Conservation (phyloP, 2,113 vertebrate genomes). For the Apteryx mantelli region DNA sequence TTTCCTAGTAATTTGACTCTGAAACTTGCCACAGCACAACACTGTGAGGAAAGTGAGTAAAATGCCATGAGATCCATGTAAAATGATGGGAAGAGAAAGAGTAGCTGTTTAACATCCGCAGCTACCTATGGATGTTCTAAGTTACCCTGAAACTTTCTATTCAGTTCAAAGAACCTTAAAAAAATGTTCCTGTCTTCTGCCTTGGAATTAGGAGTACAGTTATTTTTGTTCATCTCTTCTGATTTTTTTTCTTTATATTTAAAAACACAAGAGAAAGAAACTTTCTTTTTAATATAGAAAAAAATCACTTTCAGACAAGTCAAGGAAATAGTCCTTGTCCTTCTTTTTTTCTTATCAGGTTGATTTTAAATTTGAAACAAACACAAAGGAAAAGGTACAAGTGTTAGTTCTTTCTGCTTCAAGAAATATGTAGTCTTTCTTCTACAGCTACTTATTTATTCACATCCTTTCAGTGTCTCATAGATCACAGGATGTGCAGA, state of each 20-base stretch:
- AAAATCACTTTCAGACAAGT: not conserved
- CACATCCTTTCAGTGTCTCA: not conserved
- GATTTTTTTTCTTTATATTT: not conserved
- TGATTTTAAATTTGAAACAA: constrained; percentile 18
- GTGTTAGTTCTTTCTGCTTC: not conserved
- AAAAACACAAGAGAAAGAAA: not conserved
- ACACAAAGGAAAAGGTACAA: not conserved
- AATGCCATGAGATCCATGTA: not conserved
- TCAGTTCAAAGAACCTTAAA: not conserved
- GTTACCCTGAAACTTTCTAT: not conserved
- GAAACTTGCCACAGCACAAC: not conserved
- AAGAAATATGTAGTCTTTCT: not conserved
- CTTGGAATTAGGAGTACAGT: not conserved
- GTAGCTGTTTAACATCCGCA: not conserved
- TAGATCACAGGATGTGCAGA: not conserved
- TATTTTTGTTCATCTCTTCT: not conserved
- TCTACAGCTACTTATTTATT: constrained; percentile 42
- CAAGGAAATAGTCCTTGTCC: not conserved
- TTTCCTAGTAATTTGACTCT: not conserved
- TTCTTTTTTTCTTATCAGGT: not conserved
- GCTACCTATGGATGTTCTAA: rapidly evolving
- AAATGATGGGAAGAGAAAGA: not conserved
- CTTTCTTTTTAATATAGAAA: not conserved
- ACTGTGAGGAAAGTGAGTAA: not conserved
- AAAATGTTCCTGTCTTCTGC: not conserved